Evolutionary conservation across 2,797 vertebrate genomes (phyloP).

Genomic region (Borostomias antarcticus): DNA sequence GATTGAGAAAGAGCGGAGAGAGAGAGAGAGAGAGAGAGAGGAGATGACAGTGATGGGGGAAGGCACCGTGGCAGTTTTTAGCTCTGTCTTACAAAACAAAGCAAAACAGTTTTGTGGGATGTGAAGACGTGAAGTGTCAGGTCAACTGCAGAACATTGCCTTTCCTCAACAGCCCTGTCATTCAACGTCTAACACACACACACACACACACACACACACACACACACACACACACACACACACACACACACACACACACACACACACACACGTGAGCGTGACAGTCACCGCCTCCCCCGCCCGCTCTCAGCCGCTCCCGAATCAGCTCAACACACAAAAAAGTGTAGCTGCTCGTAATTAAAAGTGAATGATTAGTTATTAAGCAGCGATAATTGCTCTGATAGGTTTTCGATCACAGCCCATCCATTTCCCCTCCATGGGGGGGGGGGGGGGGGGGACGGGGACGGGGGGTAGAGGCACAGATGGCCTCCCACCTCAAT

Average conservation of each 20-base stretch:
- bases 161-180: conserved; percentile 27
- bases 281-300: not conserved
- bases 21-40: not conserved
- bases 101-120: no score
- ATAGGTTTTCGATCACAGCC: not conserved
- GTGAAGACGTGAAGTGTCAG: conserved; percentile 2
- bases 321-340: not conserved
- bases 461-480: not conserved
- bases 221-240: not conserved
- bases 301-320: not conserved
- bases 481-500: conserved; percentile 69
- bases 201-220: conserved; percentile 16
- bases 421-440: not conserved
- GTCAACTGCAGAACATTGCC: conserved; percentile 21
- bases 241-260: no score
- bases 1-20: no score
- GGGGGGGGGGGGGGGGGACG: no score
- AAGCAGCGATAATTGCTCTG: conserved; percentile 11
- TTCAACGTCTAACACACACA: conserved; percentile 21
- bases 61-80: no score
- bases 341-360: conserved; percentile 6
- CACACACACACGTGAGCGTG: no score
- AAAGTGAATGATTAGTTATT: not conserved
- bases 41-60: conserved; percentile 26
- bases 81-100: not conserved